Base-by-base conservation (phyloP, 2,797 vertebrate species). In the Odontamblyopus rebecca region DNA sequence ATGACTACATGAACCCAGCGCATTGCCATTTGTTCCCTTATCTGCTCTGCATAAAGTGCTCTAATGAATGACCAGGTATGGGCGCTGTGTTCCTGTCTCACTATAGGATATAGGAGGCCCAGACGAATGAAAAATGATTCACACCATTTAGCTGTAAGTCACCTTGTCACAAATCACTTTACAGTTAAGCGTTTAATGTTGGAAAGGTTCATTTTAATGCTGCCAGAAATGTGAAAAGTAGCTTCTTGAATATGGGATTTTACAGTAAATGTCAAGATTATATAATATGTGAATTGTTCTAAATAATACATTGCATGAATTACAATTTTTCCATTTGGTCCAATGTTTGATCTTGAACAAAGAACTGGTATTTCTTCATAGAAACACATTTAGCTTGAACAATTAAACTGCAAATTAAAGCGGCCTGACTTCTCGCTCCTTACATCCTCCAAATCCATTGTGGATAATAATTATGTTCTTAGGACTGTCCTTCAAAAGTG, bases 1-100 rank as follows among this genome's bases (percentile, higher is more conserved):
- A 89, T 81, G 75, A 81, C 78, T 73, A 75, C 79, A 82, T 74
- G 82, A 89, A 75, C 80, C 70, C 27, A 57, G 74, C 82, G 81
- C 74, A 56, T 67, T 59, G 56, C 65, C 82, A 73, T 87, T 89
- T 87, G 84, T 89, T 89, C 74, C 51, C 79, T 74, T 80, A 69
- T 82, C 75, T 81, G 79, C 81, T 73, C 67, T 51, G 69, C 73
- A 84, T 80, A 79, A 88, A 89, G 71, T 73, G 73, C 61, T 44
- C 67, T 80, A 82, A 89, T 79, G 75, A 83, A 85, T 81, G 70
- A 73, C 54, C 61, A 79, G 76, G 65, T 81, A 68, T 68, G 44
- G 75, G 68, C 67, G 6, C 26, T 27, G 68, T 41, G 35, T 54
- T 29, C 54, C 54, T 7, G 9, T 65, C 26, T 68, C 9, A 15